A percentile compares a stretch with the other conserved stretches of the same genome.
Conservation (phyloP, 2,113 vertebrate species). For the Chunga burmeisteri region DNA sequence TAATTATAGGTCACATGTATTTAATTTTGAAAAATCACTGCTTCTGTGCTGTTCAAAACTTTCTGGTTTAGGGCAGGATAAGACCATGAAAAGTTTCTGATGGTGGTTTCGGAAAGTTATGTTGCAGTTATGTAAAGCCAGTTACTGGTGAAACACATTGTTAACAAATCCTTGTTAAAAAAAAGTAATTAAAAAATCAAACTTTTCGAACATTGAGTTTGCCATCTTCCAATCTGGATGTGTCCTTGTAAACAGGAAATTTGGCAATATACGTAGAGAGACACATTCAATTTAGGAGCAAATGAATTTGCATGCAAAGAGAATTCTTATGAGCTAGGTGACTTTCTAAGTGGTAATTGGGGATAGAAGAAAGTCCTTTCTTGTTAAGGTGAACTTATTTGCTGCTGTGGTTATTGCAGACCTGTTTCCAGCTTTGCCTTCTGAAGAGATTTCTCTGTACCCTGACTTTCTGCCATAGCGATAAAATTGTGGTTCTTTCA, state of each 20-base stretch:
- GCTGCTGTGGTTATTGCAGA: neutral
- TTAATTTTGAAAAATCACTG: conserved; percentile 40
- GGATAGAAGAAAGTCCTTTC: neutral
- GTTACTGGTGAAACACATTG: neutral
- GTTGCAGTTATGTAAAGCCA: neutral
- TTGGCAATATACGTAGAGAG: neutral
- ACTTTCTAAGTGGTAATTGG: neutral
- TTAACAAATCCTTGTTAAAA: neutral
- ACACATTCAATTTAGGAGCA: neutral
- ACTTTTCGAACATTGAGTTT: neutral
- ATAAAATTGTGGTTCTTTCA: conserved; percentile 28
- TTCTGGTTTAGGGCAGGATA: neutral
- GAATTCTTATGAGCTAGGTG: neutral
- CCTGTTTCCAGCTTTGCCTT: neutral
- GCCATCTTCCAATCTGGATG: neutral
- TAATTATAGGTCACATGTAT: conserved; percentile 7
- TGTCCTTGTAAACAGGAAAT: neutral
- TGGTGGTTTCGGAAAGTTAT: neutral
- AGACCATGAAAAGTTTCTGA: neutral
- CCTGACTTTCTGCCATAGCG: neutral
- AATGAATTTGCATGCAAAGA: neutral
- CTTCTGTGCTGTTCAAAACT: neutral
- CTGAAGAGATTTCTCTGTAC: conserved; percentile 17
- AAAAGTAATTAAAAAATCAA: neutral
- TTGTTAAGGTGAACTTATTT: neutral